Base-by-base conservation (phyloP, 2,888 invertebrate species). In the Masnerella sp. region DNA sequence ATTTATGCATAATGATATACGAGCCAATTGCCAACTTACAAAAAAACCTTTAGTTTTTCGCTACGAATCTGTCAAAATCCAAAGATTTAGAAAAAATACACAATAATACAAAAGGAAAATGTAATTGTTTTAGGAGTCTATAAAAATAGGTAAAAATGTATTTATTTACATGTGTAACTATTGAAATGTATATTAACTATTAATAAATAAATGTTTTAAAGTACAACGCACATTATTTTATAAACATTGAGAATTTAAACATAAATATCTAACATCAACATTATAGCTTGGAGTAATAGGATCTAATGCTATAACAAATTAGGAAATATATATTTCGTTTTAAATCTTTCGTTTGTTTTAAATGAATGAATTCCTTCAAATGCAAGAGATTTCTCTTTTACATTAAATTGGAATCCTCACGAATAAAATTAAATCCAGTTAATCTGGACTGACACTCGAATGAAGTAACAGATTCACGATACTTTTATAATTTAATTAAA, bases 31-130 rank as follows among this genome's bases (percentile, higher is more conserved):
- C 7, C 11, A 15, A 1, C 7, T 14, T 15, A 9, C 12, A 9
- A 38, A 5, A 38, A 17, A 38, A 38, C 38, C 15, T 15, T 42
- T 9, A 18, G n/a, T 45, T 47, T 59, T 59, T 59, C 59, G 59
- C 59, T 59, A 59, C 59, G 59, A 59, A 59, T 59, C 59, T 47
- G 34, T 15, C n/a, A n/a, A n/a, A n/a, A n/a, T n/a, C n/a, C n/a
- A n/a, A n/a, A n/a, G n/a, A n/a, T n/a, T n/a, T n/a, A n/a, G n/a
- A n/a, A n/a, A n/a, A n/a, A n/a, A n/a, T n/a, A n/a, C n/a, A n/a
- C n/a, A n/a, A n/a, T n/a, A n/a, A 25, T 7, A 25, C 25, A 25
- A 25, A 25, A 25, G 5, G 5, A 7, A 5, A 5, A 25, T 25
- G 5, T 25, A 25, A 7, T 7, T 7, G 7, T 25, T 25, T 25